Base-by-base conservation (phyloP, 2,113 vertebrate genomes). In the Channa argus region DNA sequence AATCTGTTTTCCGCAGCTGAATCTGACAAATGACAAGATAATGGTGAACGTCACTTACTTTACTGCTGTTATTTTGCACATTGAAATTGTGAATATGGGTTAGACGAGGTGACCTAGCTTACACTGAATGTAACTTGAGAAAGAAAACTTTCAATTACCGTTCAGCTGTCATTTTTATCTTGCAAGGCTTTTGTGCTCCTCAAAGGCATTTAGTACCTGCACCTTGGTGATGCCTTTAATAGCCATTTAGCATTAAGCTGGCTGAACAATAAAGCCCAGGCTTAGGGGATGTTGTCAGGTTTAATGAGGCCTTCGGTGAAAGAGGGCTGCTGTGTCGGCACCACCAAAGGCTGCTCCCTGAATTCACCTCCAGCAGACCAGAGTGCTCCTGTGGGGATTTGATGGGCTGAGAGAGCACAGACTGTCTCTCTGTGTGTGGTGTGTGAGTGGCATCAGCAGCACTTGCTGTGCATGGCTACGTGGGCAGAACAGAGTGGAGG, bases 291-390 rank as follows among this genome's bases (percentile, higher is more conserved):
- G 84, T 86, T 88, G 83, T 88, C 83, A 84, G 78, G 86, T 91
- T 91, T 93, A 90, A 91, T 76, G 84, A 92, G 87, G 82, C 66
- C 83, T 66, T 82, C 24, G 34, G 62, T 84, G 78, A 91, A 91
- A 84, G 76, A 84, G 62, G 73, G 71, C 65, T 41, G 74, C 86
- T 82, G 86, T 80, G 83, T 93, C 82, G 89, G 90, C 89, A 86
- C 69, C 69, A 86, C 92, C 87, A 93, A 91, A 90, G 85, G 64
- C 79, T 66, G 82, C 85, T 84, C 68, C 53, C 62, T 86, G 83
- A 90, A 93, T 88, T 85, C 83, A 78, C 79, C 80, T 89, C 82
- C 78, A 84, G 64, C 74, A 79, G 87, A 87, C 80, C 79, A 82
- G 72, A 85, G 86, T 82, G 83, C 71, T 84, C 87, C 90, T 85